These are phyloP conservation scores for Protobothrops flavoviridis DNA, from an alignment of 2,113 vertebrate species.

Conservation along the genomic window DNA sequence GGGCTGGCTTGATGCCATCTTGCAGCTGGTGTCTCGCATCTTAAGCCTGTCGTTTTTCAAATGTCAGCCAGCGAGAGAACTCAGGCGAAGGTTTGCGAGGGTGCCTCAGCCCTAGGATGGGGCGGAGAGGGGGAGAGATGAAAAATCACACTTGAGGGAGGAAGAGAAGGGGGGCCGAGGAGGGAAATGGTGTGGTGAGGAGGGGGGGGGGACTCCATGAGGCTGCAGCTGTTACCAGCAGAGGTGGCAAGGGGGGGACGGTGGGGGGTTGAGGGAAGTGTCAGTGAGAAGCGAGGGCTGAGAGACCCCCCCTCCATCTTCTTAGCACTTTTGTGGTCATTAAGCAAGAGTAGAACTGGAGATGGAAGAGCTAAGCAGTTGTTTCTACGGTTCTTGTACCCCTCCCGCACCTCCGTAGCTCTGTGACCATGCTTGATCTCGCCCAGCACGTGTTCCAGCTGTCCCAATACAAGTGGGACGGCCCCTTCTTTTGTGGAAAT, in stretches of 20 bases:
- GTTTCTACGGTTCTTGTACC: neutral
- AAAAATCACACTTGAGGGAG: neutral
- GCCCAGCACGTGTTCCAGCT: neutral
- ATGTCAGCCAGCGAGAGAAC: conserved; percentile 53
- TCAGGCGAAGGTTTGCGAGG: conserved; percentile 12
- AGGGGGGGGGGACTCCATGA: neutral
- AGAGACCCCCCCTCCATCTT: conserved; percentile 34
- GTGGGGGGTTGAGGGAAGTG: neutral
- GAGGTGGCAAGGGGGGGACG: conserved; percentile 9
- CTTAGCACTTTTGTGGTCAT: conserved; percentile 20
- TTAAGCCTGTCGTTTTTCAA: conserved; percentile 62
- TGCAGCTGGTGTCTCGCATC: conserved; percentile 60
- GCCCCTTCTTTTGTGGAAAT: neutral
- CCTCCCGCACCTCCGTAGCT: too few species aligned
- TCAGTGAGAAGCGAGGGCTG: neutral
- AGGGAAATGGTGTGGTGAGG: neutral
- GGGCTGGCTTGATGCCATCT: conserved; percentile 56
- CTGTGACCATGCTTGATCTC: neutral
- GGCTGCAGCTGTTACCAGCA: conserved; percentile 55
- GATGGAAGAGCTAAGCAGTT: neutral
- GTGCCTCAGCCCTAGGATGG: conserved; percentile 27
- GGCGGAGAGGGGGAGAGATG: neutral
- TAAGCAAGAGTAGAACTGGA: neutral
- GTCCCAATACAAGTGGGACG: neutral
- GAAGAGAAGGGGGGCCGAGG: neutral